Conservation (phyloP, 2,113 vertebrate genomes). For the Vanacampus margaritifer region DNA sequence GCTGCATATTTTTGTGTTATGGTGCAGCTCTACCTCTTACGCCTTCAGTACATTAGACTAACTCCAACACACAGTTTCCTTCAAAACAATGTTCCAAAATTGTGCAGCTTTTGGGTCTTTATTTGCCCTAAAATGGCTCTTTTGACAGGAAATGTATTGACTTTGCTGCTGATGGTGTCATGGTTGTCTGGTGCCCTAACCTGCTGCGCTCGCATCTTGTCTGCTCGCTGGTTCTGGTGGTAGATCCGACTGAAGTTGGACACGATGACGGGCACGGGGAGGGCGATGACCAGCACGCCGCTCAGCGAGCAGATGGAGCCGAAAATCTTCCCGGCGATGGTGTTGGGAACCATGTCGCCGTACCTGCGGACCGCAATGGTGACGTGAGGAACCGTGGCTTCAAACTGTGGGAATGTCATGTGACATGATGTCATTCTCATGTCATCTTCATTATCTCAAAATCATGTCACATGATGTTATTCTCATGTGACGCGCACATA, state of each 20-base stretch:
- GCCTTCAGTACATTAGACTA: too few relatives aligned
- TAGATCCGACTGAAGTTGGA: constrained; percentile 72
- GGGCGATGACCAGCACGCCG: constrained; percentile 67
- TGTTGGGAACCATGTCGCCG: constrained; percentile 68
- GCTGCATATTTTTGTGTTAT: too few relatives aligned
- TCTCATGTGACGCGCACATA: neutral
- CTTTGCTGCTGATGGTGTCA: neutral
- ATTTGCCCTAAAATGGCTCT: too few relatives aligned
- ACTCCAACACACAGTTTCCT: too few relatives aligned
- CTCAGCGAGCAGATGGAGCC: constrained; percentile 68
- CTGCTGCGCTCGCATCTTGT: constrained; percentile 71
- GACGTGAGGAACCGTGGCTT: neutral
- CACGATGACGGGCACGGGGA: constrained; percentile 66
- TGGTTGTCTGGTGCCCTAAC: constrained; percentile 8
- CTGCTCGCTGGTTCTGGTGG: constrained; percentile 68
- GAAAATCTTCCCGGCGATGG: constrained; percentile 67
- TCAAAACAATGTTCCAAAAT: too few relatives aligned
- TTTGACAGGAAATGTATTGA: neutral
- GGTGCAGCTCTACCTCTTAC: too few relatives aligned
- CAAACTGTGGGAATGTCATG: neutral
- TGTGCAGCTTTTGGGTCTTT: too few relatives aligned
- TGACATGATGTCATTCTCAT: neutral
- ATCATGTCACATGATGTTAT: neutral
- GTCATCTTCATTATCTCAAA: neutral
- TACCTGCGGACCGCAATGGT: constrained; percentile 34